Percentiles rank a stretch among this genome's conserved stretches.
Conservation (phyloP, 2,888 invertebrate species). For the Emesis furor region DNA sequence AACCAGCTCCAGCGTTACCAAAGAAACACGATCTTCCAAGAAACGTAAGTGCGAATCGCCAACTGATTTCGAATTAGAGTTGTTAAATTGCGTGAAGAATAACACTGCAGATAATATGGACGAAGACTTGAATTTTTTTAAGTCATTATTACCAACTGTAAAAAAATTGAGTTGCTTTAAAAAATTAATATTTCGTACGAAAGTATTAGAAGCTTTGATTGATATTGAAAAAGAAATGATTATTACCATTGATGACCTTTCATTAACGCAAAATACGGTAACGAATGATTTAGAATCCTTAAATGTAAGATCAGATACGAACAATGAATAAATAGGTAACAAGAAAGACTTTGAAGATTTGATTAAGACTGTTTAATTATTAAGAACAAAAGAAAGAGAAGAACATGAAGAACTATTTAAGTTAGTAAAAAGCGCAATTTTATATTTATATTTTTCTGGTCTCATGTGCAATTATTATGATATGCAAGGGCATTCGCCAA, state of each 20-base stretch:
- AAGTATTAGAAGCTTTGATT: constrained; percentile 71
- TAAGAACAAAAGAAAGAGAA: constrained; percentile 61
- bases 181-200: constrained; percentile 72
- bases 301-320: constrained; percentile 64
- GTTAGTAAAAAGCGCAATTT: constrained; percentile 71
- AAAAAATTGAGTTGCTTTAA: constrained; percentile 70
- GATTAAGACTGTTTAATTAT: too few relatives aligned
- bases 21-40: constrained; percentile 66
- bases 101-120: constrained; percentile 68
- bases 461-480: constrained; percentile 69
- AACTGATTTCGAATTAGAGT: constrained; percentile 70
- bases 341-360: too few relatives aligned
- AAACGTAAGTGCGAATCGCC: constrained; percentile 71
- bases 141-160: constrained; percentile 68
- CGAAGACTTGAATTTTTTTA: constrained; percentile 73
- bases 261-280: constrained; percentile 70
- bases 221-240: constrained; percentile 70
- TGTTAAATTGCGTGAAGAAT: constrained; percentile 68
- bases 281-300: constrained; percentile 69
- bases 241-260: constrained; percentile 70
- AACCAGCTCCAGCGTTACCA: constrained; percentile 44
- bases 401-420: constrained; percentile 71
- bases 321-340: background rate
- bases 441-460: constrained; percentile 70
- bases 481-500: constrained; percentile 70